Percentiles rank a stretch among this genome's conserved stretches.
phyloP scores from a whole-genome alignment of 2,113 vertebrate genomes.

The Brachirus orientalis region DNA sequence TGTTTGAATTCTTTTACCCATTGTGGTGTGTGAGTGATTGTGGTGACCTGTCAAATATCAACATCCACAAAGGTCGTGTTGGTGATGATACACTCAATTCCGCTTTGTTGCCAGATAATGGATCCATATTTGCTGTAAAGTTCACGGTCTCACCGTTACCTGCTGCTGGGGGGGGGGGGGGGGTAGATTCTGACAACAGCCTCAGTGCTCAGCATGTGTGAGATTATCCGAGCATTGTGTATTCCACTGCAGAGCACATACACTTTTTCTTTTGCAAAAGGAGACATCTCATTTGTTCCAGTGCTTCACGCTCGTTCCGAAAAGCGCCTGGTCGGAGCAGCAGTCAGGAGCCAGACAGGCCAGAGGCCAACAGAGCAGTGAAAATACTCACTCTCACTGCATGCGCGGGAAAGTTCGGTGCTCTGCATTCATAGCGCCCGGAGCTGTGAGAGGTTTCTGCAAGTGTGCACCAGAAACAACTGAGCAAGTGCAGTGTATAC shows the following conservation, averaged over 20 bases:
- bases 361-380: constrained; percentile 42
- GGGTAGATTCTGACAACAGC: constrained; percentile 9
- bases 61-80: background rate
- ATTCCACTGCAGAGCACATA: constrained; percentile 20
- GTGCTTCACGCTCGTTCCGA: constrained; percentile 21
- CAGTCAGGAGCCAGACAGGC: constrained; percentile 29
- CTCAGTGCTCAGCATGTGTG: background rate
- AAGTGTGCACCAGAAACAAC: constrained; percentile 28
- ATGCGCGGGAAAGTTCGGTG: background rate
- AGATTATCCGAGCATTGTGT: constrained; percentile 23
- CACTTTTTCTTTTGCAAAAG: constrained; percentile 18
- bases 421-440: constrained; percentile 33
- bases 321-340: constrained; percentile 41
- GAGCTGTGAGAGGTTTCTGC: constrained; percentile 44
- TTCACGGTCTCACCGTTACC: constrained; percentile 7
- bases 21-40: too few relatives aligned
- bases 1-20: too few relatives aligned
- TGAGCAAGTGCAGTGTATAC: background rate
- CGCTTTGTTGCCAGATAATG: background rate
- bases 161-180: background rate
- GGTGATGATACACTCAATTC: constrained; percentile 5
- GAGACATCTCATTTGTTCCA: constrained; percentile 59
- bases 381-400: constrained; percentile 4
- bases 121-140: background rate
- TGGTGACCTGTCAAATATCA: too few relatives aligned